phyloP scores from a whole-genome alignment of 2,113 vertebrate species.

The Pseudorhombus dupliciocellatus region DNA sequence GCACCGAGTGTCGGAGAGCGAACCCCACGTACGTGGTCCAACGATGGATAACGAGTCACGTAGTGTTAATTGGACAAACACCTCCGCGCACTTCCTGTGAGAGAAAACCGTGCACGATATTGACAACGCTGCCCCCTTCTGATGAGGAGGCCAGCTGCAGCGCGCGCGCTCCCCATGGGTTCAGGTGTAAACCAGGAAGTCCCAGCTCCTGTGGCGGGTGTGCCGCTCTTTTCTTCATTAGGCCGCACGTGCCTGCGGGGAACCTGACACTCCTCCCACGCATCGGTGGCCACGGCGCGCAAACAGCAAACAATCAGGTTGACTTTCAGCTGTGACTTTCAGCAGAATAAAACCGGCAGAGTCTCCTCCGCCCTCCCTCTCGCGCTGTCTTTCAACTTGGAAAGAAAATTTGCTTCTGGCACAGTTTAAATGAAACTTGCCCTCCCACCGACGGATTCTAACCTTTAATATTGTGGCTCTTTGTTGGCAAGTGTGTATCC shows the following conservation, averaged over 20 bases:
- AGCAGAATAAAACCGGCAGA: constrained; percentile 60
- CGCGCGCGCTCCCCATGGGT: constrained; percentile 1
- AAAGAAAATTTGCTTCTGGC: constrained; percentile 72
- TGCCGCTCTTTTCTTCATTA: constrained; percentile 71
- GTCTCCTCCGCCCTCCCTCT: constrained; percentile 24
- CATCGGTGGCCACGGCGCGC: constrained; percentile 57
- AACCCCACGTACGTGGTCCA: constrained; percentile 34
- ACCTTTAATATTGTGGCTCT: constrained; percentile 79
- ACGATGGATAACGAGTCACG: constrained; percentile 44
- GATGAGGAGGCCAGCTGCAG: constrained; percentile 63
- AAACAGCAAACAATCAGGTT: constrained; percentile 75
- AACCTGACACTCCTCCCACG: constrained; percentile 68
- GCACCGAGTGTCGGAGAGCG: constrained; percentile 40
- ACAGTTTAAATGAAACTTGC: constrained; percentile 81
- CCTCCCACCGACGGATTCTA: constrained; percentile 73
- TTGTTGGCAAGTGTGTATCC: constrained; percentile 76
- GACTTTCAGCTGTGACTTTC: constrained; percentile 79
- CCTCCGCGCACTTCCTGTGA: background rate
- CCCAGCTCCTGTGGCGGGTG: constrained; percentile 47
- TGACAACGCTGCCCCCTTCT: constrained; percentile 63
- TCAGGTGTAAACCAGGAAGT: constrained; percentile 55
- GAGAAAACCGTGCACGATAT: background rate
- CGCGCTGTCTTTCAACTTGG: constrained; percentile 53
- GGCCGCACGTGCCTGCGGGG: constrained; percentile 64
- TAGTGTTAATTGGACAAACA: constrained; percentile 55